Evolutionary conservation across 1,140 invertebrate genomes (phyloP), one percentile per base, ranked within the genome.

Genomic region (Drosophila erecta): DNA sequence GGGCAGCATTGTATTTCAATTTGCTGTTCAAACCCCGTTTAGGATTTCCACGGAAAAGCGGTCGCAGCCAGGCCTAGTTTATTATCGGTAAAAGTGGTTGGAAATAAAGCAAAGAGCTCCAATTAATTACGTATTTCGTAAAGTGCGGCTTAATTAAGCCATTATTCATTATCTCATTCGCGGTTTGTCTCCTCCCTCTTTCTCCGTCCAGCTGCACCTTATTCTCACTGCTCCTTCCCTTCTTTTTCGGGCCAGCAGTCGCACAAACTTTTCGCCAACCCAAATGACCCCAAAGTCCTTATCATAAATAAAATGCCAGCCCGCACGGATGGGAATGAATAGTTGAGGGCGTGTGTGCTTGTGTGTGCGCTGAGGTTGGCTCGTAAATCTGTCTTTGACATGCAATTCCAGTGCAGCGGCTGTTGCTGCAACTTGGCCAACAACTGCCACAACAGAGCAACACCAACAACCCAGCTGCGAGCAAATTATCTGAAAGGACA

Each of bases 381-480:
- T 90, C 84, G 85, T 89, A 89, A 89, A 89, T 89, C 84, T 89
- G 84, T 90, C 84, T 89, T 90, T 89, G 84, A 89, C 84, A 89
- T 90, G 85, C 80, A 89, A 89, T 89, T 89, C 78, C 38, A 64
- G 83, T 89, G 84, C 84, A 89, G 56, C 85, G 85, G 84, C 84
- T 87, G 84, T 89, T 89, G 79, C 84, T 87, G 79, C 84, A 89
- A 33, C 58, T 67, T 67, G 64, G 60, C 64, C 64, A 67, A 67
- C 57, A 59, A 50, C 53, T 58, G 47, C 66, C 67, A 24, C 57
- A 56, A 30, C 64, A 77, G 43, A 43, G 17, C 64, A 74, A 24
- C 41, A 55, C 12, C 58, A 49, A 37, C 61, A 37, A 61, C 53
- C 41, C 58, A 57, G 30, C 59, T 20, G 78, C 20, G 15, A 67